Conservation (phyloP, 1,140 invertebrate species). For the Ephestia elutella region DNA sequence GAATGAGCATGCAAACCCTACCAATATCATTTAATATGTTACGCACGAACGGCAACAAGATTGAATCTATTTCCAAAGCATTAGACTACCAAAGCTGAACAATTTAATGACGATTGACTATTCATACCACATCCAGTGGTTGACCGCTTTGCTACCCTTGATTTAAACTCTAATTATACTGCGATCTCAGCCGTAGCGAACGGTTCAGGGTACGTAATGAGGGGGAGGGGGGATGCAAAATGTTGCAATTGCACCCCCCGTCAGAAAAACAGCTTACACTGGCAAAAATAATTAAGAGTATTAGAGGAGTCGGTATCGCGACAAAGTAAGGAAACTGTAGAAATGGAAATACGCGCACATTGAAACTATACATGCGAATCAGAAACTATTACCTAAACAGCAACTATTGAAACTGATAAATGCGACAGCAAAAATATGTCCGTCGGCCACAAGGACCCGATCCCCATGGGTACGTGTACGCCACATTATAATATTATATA, state of each 20-base stretch:
- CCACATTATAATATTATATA: no score
- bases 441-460: no score
- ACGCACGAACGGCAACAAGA: constrained; percentile 6
- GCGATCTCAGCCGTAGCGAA: constrained; percentile 61
- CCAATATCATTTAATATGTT: neutral
- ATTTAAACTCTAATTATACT: constrained; percentile 71
- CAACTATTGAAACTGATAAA: no score
- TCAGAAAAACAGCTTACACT: constrained; percentile 72
- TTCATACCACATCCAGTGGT: constrained; percentile 69
- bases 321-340: neutral
- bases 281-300: constrained; percentile 73
- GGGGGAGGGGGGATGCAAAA: constrained; percentile 54
- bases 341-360: no score
- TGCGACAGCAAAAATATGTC: no score
- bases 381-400: no score
- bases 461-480: no score
- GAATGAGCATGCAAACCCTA: neutral
- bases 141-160: constrained; percentile 67
- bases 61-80: constrained; percentile 29
- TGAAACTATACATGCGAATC: no score
- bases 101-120: constrained; percentile 73
- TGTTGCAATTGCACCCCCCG: constrained; percentile 67
- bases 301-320: constrained; percentile 52
- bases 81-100: constrained; percentile 71
- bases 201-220: constrained; percentile 63